A percentile compares a stretch with the other conserved stretches of the same genome.
Conservation (phyloP, 2,888 invertebrate genomes). For the Lysandra bellargus region DNA sequence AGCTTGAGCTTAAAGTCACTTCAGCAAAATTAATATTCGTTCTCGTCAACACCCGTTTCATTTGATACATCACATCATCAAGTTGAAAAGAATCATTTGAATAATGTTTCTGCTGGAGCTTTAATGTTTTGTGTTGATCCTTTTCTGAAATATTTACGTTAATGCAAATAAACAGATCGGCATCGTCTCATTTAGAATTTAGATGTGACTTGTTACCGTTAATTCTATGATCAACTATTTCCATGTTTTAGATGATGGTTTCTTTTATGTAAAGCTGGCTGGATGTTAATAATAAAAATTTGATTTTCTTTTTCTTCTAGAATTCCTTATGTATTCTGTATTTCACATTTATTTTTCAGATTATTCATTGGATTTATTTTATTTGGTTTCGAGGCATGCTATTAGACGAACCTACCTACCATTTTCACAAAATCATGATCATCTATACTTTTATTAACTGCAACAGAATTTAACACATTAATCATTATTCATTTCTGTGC, state of each 20-base stretch:
- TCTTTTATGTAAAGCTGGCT: conserved; percentile 35
- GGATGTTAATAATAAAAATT: conserved; percentile 42
- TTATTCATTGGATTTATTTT: conserved; percentile 41
- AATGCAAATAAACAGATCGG: conserved; percentile 47
- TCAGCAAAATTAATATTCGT: conserved; percentile 27
- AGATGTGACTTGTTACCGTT: conserved; percentile 8
- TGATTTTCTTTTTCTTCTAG: not conserved
- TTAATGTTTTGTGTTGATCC: conserved; percentile 47
- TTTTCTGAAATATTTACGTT: conserved; percentile 42
- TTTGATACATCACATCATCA: conserved; percentile 45
- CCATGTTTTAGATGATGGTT: not conserved
- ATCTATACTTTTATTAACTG: conserved; percentile 38
- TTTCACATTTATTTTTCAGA: conserved; percentile 41
- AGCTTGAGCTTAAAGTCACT: conserved; percentile 39
- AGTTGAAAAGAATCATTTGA: conserved; percentile 63
- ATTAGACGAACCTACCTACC: conserved; percentile 43
- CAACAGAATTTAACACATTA: conserved; percentile 29
- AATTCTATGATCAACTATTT: not conserved
- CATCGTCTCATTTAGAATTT: conserved; percentile 23
- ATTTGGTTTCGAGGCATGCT: conserved; percentile 47
- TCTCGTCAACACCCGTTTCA: conserved; percentile 38
- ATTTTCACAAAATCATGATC: conserved; percentile 39
- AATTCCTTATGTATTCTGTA: conserved; percentile 37
- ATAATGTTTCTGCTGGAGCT: conserved; percentile 51
- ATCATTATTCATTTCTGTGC: conserved; percentile 17